Percentiles rank a stretch among this genome's conserved stretches.
phyloP scores from a whole-genome alignment of 2,113 vertebrate genomes.

The Aleadryas rufinucha region DNA sequence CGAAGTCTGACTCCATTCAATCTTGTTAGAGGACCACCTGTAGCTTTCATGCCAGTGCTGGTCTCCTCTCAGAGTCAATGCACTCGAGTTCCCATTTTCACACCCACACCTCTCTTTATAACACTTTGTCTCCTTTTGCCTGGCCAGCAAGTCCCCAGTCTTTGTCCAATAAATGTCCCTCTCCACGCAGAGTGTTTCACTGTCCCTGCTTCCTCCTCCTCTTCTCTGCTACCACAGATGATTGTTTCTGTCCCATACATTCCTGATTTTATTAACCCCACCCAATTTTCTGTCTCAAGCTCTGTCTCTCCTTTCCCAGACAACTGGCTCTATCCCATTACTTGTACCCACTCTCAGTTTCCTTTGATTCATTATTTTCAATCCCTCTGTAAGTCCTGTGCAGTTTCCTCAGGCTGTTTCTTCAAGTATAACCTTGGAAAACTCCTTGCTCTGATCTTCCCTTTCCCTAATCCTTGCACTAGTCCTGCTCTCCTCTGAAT shows the following conservation, averaged over 20 bases:
- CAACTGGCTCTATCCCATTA: background rate
- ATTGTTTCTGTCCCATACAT: background rate
- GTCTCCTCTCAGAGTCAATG: background rate
- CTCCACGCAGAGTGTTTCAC: background rate
- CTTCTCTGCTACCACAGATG: background rate
- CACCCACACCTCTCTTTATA: background rate
- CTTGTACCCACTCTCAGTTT: background rate
- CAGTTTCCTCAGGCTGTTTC: fast-evolving
- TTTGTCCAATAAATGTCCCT: background rate
- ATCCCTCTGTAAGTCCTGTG: background rate
- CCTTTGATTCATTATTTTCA: background rate
- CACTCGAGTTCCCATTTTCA: background rate
- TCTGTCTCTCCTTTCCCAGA: background rate
- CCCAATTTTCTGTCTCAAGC: background rate
- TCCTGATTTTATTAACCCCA: background rate
- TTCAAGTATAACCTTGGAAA: background rate
- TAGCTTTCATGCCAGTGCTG: background rate
- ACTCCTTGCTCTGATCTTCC: background rate
- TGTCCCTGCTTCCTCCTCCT: background rate
- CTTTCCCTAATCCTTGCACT: background rate
- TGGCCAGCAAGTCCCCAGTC: background rate
- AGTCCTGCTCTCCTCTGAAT: background rate
- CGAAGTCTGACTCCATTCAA: background rate
- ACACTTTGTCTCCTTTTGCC: background rate
- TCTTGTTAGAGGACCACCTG: background rate